Conservation (phyloP, 2,888 invertebrate species). For the Glyphotaelius pellucidus region DNA sequence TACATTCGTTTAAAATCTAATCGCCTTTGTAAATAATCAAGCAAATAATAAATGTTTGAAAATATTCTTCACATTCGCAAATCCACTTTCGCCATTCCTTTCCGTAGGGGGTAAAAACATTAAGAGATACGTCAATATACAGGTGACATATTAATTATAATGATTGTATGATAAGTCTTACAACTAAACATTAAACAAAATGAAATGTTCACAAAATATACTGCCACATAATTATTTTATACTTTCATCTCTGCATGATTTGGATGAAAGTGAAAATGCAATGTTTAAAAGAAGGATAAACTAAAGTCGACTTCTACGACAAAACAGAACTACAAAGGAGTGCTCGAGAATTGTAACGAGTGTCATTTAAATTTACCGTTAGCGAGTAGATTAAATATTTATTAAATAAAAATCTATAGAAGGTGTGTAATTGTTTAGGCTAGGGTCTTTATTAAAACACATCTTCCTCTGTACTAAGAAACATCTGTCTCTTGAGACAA, state of each 20-base stretch:
- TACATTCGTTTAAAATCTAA: conserved; percentile 24
- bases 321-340: conserved; percentile 20
- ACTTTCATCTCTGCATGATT: background rate
- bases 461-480: background rate
- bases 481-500: background rate
- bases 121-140: conserved; percentile 49
- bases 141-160: conserved; percentile 46
- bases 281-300: background rate
- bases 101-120: background rate
- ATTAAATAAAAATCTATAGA: conserved; percentile 19
- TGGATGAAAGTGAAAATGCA: background rate
- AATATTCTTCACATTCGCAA: conserved; percentile 27
- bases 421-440: background rate
- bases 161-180: conserved; percentile 49
- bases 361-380: conserved; percentile 17
- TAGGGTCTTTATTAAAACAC: background rate
- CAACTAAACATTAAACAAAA: conserved; percentile 34
- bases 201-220: background rate
- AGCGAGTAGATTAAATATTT: conserved; percentile 15
- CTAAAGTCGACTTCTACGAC: background rate
- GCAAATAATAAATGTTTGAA: conserved; percentile 14
- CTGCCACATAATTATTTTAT: background rate
- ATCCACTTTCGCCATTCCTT: conserved; percentile 13
- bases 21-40: conserved; percentile 14
- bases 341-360: conserved; percentile 50